Percentiles rank a stretch among this genome's conserved stretches.
Conservation (phyloP, 1,140 invertebrate genomes). For the Pseudomyrmex pallidus region DNA sequence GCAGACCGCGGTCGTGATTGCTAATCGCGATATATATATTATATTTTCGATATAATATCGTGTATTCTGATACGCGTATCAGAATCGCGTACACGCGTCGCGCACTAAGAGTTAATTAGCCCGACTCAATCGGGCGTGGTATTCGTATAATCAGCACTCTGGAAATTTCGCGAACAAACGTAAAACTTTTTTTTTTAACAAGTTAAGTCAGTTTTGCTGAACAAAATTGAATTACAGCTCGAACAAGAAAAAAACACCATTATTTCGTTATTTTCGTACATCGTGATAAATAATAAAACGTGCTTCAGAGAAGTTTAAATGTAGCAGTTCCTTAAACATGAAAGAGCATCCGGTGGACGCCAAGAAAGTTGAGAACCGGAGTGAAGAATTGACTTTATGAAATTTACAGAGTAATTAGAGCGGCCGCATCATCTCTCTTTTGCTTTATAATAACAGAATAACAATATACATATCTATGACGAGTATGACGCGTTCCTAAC, state of each 20-base stretch:
- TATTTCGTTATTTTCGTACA: background rate
- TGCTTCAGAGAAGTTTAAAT: background rate
- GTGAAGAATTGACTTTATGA: background rate
- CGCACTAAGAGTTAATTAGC: background rate
- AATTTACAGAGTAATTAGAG: background rate
- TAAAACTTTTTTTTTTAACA: conserved; percentile 9
- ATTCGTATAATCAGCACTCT: background rate
- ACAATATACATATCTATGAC: conserved; percentile 4
- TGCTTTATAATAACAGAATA: background rate
- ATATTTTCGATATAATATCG: background rate
- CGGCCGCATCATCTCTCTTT: background rate
- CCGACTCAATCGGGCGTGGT: background rate
- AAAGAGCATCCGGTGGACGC: background rate
- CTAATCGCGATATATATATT: background rate
- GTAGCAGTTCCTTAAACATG: background rate
- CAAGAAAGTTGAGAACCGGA: background rate
- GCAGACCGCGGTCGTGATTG: background rate
- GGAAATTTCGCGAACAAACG: background rate
- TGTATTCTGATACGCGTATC: background rate
- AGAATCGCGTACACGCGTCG: background rate
- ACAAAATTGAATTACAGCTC: background rate
- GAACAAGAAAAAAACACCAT: background rate
- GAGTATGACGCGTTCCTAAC: background rate
- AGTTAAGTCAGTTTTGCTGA: background rate
- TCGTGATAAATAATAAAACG: background rate